Evolutionary conservation across 2,113 vertebrate species (phyloP).

Genomic region (Pluvialis apricaria): DNA sequence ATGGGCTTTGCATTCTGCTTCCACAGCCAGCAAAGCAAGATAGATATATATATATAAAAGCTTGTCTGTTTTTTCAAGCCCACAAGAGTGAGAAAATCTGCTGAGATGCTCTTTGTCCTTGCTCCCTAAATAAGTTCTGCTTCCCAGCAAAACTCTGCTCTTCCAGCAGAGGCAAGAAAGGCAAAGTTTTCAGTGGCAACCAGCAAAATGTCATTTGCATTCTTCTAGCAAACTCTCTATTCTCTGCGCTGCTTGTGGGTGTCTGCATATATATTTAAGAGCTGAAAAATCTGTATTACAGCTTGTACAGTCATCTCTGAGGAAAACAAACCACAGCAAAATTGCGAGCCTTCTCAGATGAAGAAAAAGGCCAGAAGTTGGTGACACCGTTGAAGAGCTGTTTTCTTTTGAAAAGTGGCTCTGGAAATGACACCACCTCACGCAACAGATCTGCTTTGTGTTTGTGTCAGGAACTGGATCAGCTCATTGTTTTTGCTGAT

Average conservation of each 20-base stretch:
- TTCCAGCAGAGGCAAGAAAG: neutral
- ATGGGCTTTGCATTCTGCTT: slow-evolving; percentile 10
- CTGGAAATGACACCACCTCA: neutral
- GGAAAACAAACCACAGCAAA: neutral
- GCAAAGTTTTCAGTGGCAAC: neutral
- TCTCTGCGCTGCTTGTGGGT: neutral
- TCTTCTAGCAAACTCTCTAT: neutral
- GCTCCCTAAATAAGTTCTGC: neutral
- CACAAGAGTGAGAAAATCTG: neutral
- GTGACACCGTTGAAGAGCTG: neutral
- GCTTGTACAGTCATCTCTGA: neutral
- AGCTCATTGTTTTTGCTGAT: neutral
- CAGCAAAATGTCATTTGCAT: neutral
- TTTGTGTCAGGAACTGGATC: neutral
- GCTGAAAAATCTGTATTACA: neutral
- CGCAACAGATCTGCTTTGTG: neutral
- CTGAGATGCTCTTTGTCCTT: neutral
- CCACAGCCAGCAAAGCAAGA: neutral
- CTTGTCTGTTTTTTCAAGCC: neutral
- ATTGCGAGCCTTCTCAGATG: neutral
- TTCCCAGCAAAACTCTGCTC: neutral
- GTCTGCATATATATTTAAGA: neutral
- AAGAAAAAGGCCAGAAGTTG: neutral
- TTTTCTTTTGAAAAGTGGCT: neutral
- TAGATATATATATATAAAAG: neutral